Evolutionary conservation across 2,888 invertebrate species (phyloP), one percentile per base, ranked within the genome.

Genomic region (Campaea margaritaria): DNA sequence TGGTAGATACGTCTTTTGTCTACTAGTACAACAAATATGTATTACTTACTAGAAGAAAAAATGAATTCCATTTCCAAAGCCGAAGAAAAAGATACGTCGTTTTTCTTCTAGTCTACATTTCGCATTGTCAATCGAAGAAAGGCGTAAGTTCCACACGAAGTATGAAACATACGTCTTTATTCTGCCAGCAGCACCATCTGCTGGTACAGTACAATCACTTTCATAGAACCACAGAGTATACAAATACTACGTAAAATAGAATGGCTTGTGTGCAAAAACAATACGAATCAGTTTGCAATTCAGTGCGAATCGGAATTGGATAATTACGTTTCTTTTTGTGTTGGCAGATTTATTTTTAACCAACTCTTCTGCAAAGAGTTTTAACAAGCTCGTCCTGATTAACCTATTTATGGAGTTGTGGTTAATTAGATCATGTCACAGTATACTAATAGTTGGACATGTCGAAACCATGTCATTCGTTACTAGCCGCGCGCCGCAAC

Each of bases 201-300:
- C 5, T 28, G 12, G 28, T 16, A 56, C 38, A 50, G 50, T 38
- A 3, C n/a, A n/a, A n/a, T n/a, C n/a, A n/a, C n/a, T n/a, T n/a
- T n/a, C n/a, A n/a, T n/a, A n/a, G n/a, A n/a, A n/a, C n/a, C n/a
- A n/a, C n/a, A n/a, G n/a, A n/a, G n/a, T n/a, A n/a, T n/a, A n/a
- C n/a, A n/a, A n/a, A n/a, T n/a, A 21, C 21, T 21, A 21, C 21
- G 21, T 21, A 21, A 21, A 57, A 49, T 45, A 57, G 45, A 44
- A 28, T 28, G 14, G 38, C 13, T 16, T 49, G 43, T 45, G 28
- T 44, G 16, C 14, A 48, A 34, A 56, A 49, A 49, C 49, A 49
- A 50, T 13, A 38, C 49, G 13, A 41, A 39, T 28, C 39, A 48
- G 34, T 38, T 44, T 44, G 38, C 43, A 38, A 36, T 54, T 48